Percentiles rank a stretch among this genome's conserved stretches.
Evolutionary conservation across 2,113 vertebrate genomes (phyloP).

Genomic region (Pelmatolapia mariae): DNA sequence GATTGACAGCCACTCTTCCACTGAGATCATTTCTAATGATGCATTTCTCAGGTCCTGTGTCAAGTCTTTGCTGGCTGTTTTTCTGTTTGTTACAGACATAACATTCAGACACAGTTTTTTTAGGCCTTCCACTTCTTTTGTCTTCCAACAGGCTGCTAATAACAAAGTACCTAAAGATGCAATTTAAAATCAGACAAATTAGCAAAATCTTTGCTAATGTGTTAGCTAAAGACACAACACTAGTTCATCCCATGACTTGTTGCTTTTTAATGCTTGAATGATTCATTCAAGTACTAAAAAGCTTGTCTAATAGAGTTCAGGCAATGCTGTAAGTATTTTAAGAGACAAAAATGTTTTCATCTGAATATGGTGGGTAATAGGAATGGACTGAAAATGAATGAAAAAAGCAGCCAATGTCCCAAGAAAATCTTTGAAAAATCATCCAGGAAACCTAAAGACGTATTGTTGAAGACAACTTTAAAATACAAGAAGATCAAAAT

Average conservation of each 20-base stretch:
- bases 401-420: neutral
- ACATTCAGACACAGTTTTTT: neutral
- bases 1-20: neutral
- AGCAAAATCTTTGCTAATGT: neutral
- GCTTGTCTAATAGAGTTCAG: neutral
- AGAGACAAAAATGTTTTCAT: neutral
- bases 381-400: neutral
- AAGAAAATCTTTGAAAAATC: neutral
- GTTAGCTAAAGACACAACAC: neutral
- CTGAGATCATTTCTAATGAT: neutral
- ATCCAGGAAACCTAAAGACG: neutral
- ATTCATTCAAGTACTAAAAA: neutral
- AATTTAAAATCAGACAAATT: neutral
- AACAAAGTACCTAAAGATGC: neutral
- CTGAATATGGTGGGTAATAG: neutral
- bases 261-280: neutral
- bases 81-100: neutral
- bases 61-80: neutral
- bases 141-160: neutral
- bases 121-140: neutral
- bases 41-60: neutral
- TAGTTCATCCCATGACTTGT: neutral
- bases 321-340: neutral
- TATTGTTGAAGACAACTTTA: neutral
- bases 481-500: neutral